These are phyloP conservation scores for Dasyprocta punctata DNA, from an alignment of 2,113 vertebrate genomes.

Conservation along the genomic window DNA sequence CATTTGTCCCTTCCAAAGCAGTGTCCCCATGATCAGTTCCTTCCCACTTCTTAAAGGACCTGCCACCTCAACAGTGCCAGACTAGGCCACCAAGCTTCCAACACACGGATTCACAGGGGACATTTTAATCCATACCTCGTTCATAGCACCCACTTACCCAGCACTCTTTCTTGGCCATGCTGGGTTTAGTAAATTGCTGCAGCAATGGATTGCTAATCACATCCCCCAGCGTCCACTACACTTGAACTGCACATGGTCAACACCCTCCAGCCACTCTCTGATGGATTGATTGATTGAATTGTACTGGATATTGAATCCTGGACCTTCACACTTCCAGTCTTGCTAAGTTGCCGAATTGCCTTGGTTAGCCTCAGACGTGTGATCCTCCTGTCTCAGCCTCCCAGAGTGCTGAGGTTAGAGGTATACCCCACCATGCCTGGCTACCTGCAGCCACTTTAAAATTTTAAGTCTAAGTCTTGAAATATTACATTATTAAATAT, in stretches of 20 bases:
- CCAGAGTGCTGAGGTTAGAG: neutral
- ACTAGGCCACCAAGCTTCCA: neutral
- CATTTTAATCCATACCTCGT: neutral
- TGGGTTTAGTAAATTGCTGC: neutral
- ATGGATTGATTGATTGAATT: neutral
- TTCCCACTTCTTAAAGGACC: neutral
- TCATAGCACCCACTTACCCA: neutral
- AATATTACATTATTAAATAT: neutral
- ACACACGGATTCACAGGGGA: neutral
- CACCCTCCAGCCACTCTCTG: neutral
- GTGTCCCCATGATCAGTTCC: neutral
- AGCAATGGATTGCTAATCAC: neutral
- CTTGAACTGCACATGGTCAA: neutral
- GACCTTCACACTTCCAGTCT: neutral
- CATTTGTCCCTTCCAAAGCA: neutral
- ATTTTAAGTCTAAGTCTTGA: neutral
- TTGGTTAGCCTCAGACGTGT: neutral
- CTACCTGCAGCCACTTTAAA: neutral
- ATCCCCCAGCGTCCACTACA: neutral
- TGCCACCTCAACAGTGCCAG: neutral
- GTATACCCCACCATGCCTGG: neutral
- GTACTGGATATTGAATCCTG: neutral
- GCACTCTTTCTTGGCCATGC: too few species aligned
- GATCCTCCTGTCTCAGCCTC: neutral
- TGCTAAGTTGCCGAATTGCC: neutral